Evolutionary conservation across 1,140 invertebrate species (phyloP), one percentile per base, ranked within the genome.

Genomic region (Drosophila kurseongensis): DNA sequence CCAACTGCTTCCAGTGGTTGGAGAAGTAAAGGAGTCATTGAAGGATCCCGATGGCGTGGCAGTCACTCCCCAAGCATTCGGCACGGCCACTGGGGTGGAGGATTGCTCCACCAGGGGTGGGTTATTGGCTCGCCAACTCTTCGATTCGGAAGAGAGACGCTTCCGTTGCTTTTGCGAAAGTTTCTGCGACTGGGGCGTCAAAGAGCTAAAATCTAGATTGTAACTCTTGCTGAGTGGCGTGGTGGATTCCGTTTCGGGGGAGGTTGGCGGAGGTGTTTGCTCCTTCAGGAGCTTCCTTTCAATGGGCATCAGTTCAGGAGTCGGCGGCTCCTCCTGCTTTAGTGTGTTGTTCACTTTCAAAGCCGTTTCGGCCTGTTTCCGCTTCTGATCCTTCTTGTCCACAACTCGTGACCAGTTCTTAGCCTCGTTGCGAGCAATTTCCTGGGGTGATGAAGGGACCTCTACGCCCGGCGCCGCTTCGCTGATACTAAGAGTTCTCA

Each of bases 81-180:
- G 84, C 36, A 91, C 60, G 0, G 58, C 32, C 9, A 76, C 58
- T 1, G 91, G 74, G 38, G 83, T 57, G 6, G 51, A 60, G 40
- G 60, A 27, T 6, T 16, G 38, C 29, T 77, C 69, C 27, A 86
- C 14, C 2, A 66, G 41, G 5, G 66, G 41, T 5, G 76, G 41
- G 27, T 41, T 57, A 23, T 29, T 54, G 2, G 57, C 47, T 5
- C 80, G 73, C 73, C 72, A 76, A 44, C 55, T 88, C 38, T 90
- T 75, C 0, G 90, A 79, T 50, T 93, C 92, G 0, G 92, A 88
- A 12, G 86, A 78, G 4, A 93, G 69, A 47, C 91, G 91, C 74
- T 94, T 94, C 14, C 94, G 89, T 78, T 94, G 93, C 66, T 94
- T 95, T 61, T 95, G 94, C 0, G 94, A 94, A 12, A 94, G 48